Conservation (phyloP, 2,797 vertebrate species). For the Coilia nasus region DNA sequence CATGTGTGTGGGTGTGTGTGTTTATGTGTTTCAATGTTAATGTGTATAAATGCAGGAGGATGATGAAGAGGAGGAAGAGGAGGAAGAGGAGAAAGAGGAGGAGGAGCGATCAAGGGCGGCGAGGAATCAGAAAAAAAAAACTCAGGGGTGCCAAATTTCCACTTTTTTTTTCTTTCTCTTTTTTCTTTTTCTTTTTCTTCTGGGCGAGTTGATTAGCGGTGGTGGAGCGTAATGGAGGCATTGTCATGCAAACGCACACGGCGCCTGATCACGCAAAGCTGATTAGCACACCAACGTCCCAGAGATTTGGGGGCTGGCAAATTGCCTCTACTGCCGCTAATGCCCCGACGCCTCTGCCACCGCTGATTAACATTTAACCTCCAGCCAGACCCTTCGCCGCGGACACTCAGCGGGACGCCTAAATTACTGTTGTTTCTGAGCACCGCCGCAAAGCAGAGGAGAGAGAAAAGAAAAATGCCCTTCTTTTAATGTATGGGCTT, state of each 20-base stretch:
- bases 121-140: slow-evolving; percentile 53
- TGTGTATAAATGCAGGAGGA: neutral
- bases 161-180: slow-evolving; percentile 54
- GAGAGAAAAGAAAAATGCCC: neutral
- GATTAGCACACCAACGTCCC: slow-evolving; percentile 75
- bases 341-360: slow-evolving; percentile 63
- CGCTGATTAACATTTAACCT: slow-evolving; percentile 82
- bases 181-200: too few species aligned
- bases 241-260: slow-evolving; percentile 77
- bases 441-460: neutral
- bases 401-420: slow-evolving; percentile 36
- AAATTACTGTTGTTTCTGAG: slow-evolving; percentile 61
- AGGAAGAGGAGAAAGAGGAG: slow-evolving; percentile 13
- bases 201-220: slow-evolving; percentile 71
- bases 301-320: slow-evolving; percentile 64
- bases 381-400: slow-evolving; percentile 42
- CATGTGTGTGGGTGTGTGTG: neutral
- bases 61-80: neutral
- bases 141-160: slow-evolving; percentile 66
- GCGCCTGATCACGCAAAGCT: slow-evolving; percentile 73
- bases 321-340: slow-evolving; percentile 73
- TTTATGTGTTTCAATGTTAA: neutral
- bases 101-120: slow-evolving; percentile 43
- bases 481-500: slow-evolving; percentile 10
- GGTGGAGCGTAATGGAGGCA: slow-evolving; percentile 75